A percentile compares a stretch with the other conserved stretches of the same genome.
Evolutionary conservation across 1,140 invertebrate genomes (phyloP).

Genomic region (Meloidogyne floridensis): DNA sequence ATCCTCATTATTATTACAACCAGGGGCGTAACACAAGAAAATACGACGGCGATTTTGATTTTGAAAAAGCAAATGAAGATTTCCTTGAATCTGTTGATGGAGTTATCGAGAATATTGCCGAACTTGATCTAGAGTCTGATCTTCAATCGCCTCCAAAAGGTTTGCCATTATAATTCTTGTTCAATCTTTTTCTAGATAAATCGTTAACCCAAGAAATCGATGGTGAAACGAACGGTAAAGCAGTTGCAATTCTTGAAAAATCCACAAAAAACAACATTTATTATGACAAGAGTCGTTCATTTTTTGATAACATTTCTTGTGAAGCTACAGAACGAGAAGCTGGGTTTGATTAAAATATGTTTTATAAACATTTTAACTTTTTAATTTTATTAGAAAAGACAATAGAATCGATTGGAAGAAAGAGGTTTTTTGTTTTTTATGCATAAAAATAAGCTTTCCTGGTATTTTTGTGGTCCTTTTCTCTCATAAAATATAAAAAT

Average conservation of each 20-base stretch:
- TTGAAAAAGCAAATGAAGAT: constrained; percentile 30
- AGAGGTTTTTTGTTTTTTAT: not conserved
- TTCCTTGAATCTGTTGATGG: constrained; percentile 17
- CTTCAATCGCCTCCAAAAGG: not conserved
- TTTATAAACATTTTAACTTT: not conserved
- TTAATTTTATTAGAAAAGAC: constrained; percentile 13
- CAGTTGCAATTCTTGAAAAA: not conserved
- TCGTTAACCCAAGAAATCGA: not conserved
- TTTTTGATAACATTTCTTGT: constrained; percentile 31
- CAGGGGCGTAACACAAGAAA: not conserved
- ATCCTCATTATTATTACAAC: not conserved
- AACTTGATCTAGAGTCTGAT: not conserved
- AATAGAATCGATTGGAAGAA: constrained; percentile 24
- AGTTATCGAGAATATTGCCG: constrained; percentile 4
- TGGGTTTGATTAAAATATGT: not conserved
- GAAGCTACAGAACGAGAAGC: constrained; percentile 24
- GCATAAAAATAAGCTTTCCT: not conserved
- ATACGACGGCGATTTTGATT: constrained; percentile 28
- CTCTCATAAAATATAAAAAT: too few relatives aligned
- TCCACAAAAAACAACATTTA: not conserved
- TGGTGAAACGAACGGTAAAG: not conserved
- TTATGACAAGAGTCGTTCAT: constrained; percentile 20
- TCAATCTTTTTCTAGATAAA: not conserved
- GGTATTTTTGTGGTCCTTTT: not conserved
- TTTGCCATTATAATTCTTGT: not conserved